phyloP scores from a whole-genome alignment of 2,888 invertebrate species.

The Ceraclea dissimilis region DNA sequence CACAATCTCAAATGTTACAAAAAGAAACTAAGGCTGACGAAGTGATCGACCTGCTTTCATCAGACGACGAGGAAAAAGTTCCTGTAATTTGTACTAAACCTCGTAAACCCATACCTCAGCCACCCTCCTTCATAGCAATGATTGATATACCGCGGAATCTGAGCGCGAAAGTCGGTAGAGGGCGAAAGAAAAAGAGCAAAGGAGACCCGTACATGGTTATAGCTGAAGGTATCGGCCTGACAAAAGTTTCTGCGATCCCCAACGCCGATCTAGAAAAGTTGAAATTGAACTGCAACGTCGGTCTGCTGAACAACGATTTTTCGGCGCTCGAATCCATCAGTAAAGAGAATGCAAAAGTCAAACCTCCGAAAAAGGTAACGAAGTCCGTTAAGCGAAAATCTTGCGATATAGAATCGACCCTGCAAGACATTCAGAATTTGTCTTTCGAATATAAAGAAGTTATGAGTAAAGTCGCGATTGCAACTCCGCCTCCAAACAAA shows the following conservation, averaged over 20 bases:
- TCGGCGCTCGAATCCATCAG: neutral
- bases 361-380: neutral
- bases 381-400: neutral
- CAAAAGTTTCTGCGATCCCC: constrained; percentile 8
- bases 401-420: neutral
- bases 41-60: neutral
- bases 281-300: constrained; percentile 9
- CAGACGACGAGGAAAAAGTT: neutral
- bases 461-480: neutral
- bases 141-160: neutral
- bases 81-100: neutral
- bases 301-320: neutral
- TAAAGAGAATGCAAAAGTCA: neutral
- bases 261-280: constrained; percentile 5
- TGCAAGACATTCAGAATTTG: neutral
- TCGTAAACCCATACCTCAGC: neutral
- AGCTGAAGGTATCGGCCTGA: constrained; percentile 1
- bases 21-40: neutral
- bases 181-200: neutral
- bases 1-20: neutral
- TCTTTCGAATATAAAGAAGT: neutral
- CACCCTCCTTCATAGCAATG: neutral
- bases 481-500: neutral
- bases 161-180: neutral
- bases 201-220: constrained; percentile 5